These are phyloP conservation scores for Pseudobourletiella spinata DNA, from an alignment of 1,140 invertebrate species.

Conservation along the genomic window DNA sequence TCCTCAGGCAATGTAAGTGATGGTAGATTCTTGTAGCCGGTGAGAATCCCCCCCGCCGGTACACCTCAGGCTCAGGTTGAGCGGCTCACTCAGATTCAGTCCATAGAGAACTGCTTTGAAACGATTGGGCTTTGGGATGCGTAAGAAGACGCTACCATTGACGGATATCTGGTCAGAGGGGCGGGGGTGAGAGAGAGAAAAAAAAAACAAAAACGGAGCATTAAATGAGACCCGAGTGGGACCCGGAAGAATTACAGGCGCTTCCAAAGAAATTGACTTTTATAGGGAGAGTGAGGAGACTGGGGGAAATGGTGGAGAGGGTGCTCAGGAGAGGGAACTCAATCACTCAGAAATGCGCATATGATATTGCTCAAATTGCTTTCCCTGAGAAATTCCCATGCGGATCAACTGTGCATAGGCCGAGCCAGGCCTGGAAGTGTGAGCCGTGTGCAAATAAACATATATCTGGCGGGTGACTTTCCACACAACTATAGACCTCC, in stretches of 20 bases:
- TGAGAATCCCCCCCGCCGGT: background rate
- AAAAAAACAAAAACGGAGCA: background rate
- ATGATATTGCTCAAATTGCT: too few species aligned
- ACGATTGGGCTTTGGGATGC: conserved; percentile 35
- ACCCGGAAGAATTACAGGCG: background rate
- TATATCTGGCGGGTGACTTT: too few species aligned
- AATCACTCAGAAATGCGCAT: too few species aligned
- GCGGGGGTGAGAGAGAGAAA: background rate
- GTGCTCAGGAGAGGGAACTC: too few species aligned
- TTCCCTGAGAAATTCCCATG: too few species aligned
- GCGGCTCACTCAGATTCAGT: conserved; percentile 34
- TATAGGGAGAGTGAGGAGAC: too few species aligned
- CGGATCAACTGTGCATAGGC: too few species aligned
- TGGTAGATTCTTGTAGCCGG: conserved; percentile 22
- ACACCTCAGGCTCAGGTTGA: conserved; percentile 28
- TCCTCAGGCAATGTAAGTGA: conserved; percentile 31
- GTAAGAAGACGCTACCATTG: conserved; percentile 35
- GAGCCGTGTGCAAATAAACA: too few species aligned
- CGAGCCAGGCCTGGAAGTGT: too few species aligned
- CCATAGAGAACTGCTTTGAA: conserved; percentile 37
- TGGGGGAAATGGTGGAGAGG: too few species aligned
- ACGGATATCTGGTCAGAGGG: conserved; percentile 37
- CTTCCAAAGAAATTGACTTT: too few species aligned
- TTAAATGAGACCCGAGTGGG: background rate
- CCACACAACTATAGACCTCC: too few species aligned